Base-by-base conservation (phyloP, 2,888 invertebrate genomes). In the Macrophya alboannulata region DNA sequence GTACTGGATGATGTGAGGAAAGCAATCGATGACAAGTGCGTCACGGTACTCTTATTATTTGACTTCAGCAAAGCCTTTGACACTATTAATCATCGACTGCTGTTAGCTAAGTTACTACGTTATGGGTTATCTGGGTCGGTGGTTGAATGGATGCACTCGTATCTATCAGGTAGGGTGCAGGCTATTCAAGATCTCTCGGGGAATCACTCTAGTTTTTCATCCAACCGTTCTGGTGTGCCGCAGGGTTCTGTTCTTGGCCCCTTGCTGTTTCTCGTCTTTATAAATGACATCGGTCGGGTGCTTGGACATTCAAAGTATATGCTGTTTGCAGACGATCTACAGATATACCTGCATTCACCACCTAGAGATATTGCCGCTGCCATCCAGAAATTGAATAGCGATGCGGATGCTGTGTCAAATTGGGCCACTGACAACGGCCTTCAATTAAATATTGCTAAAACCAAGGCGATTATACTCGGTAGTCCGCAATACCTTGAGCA, bases 291-390 rank as follows among this genome's bases (percentile, higher is more conserved):
- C 1, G 62, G 62, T 0, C 21, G 17, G 0, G 21, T 59, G 1
- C 25, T 86, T 4, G 0, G 4, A 0, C 31, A 76, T 5, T 59
- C 55, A 3, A 5, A 55, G 1, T 71, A 77, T 15, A 82, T 86
- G 9, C 71, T 83, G 15, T 86, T 81, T 21, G 86, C 86, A 0
- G 84, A 85, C 6, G 86, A 85, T 25, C 74, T 82, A 0, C 85
- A 86, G 43, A 86, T 86, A 1, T 85, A 85, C 37, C 77, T 86
- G 0, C 15, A 25, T 77, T 17, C 4, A 21, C 15, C 12, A 0
- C 71, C 76, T 0, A 5, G 43, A 1, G 43, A 85, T 1, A 77
- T 86, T 0, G 1, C 1, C 4, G 10, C 59, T 4, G 77, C 59
- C 12, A n/a, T 86, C 6, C 0, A 1, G 0, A 25, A 0, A 9